Evolutionary conservation across 2,113 vertebrate genomes (phyloP), one percentile per base, ranked within the genome.

Genomic region (Sterna hirundo): DNA sequence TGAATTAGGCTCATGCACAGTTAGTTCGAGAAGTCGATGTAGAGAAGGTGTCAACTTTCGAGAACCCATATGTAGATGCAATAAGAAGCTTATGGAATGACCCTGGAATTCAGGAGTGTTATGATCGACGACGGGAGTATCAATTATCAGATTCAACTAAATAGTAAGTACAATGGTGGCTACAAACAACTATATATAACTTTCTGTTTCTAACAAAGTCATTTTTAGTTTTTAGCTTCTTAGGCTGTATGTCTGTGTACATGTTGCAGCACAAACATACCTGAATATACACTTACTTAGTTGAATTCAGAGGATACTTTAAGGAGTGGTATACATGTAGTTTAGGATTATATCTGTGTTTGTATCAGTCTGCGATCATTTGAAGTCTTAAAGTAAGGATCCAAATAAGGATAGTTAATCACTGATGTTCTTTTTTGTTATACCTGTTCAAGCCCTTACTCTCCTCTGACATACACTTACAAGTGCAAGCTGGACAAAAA

Each of bases 51-150:
- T 97, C 97, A 80, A 97, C 98, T 82, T 98, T 99, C 95, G 98
- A 98, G 82, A 98, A 98, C 72, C 98, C 98, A 0, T 98, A 99
- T 12, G 98, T 98, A 97, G 99, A 99, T 85, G 99, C 99, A 96
- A 99, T 99, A 98, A 99, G 98, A 97, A 99, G 98, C 96, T 98
- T 99, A 97, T 99, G 99, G 99, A 99, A 98, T 68, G 99, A 99
- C 90, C 99, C 99, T 51, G 99, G 99, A 82, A 99, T 99, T 97
- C 99, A 99, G 97, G 99, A 99, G 86, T 99, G 98, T 94, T 99
- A 99, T 4, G 99, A 99, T 20, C 98, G 99, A 93, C 98, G 99
- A 98, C 98, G 99, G 96, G 99, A 99, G 86, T 99, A 99, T 98
- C 99, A 99, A 23, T 98, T 99, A 72, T 99, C 99, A 14, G 99